A percentile compares a stretch with the other conserved stretches of the same genome.
Conservation (phyloP, 2,113 vertebrate genomes). For the Odobenus rosmarus region DNA sequence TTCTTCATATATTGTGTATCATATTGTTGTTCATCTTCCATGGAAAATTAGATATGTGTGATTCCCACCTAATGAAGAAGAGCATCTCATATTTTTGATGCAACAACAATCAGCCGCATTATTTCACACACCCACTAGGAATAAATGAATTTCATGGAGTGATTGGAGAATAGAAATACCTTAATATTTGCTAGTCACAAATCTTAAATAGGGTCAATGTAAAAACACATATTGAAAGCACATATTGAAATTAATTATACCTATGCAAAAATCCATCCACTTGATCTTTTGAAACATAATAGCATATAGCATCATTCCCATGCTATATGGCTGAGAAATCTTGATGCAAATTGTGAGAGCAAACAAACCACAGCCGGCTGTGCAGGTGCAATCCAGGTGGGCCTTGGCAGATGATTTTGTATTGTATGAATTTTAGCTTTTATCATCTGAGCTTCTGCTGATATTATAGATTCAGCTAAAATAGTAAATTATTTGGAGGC, state of each 20-base stretch:
- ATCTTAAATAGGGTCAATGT: not conserved
- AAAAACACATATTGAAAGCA: not conserved
- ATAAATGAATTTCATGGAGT: too few relatives aligned
- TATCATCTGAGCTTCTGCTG: not conserved
- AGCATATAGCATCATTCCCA: not conserved
- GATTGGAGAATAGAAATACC: too few relatives aligned
- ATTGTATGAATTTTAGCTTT: conserved; percentile 21
- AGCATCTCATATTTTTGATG: too few relatives aligned
- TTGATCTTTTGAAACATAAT: not conserved
- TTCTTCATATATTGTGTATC: too few relatives aligned
- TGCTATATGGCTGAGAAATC: not conserved
- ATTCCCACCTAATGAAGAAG: too few relatives aligned
- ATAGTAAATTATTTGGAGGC: conserved; percentile 32
- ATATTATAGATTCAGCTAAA: not conserved
- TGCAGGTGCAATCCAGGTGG: conserved; percentile 56
- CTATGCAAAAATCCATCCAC: not conserved
- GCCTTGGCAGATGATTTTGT: not conserved
- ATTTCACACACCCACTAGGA: too few relatives aligned
- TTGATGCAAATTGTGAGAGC: not conserved
- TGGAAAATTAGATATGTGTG: too few relatives aligned
- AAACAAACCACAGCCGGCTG: conserved; percentile 23
- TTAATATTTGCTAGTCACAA: too few relatives aligned
- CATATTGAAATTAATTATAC: not conserved
- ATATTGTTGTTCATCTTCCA: too few relatives aligned
- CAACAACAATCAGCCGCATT: too few relatives aligned